Percentiles rank a stretch among this genome's conserved stretches.
Evolutionary conservation across 2,113 vertebrate species (phyloP).

Genomic region (Thinocorus orbignyianus): DNA sequence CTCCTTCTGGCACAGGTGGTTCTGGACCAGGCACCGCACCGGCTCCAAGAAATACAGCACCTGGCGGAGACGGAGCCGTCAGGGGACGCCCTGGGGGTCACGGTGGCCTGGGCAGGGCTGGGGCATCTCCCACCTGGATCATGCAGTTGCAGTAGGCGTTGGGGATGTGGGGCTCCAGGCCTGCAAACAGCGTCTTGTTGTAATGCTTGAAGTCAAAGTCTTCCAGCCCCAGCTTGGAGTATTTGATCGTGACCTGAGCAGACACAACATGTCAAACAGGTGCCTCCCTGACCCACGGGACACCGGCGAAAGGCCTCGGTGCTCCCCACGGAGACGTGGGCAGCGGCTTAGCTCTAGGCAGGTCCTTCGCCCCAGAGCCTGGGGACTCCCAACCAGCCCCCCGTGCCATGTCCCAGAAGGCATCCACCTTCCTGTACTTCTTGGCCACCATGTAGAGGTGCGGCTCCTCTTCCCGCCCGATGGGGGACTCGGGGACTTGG

Average conservation of each 20-base stretch:
- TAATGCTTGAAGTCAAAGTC: conserved; percentile 99
- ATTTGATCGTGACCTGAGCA: conserved; percentile 95
- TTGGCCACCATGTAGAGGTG: conserved; percentile 96
- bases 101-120: accelerated
- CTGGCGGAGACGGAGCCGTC: conserved; percentile 46
- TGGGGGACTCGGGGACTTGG: conserved; percentile 92
- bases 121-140: conserved; percentile 85
- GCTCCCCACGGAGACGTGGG: accelerated
- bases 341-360: accelerated
- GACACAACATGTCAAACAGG: accelerated
- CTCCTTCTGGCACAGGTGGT: conserved; percentile 97
- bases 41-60: conserved; percentile 96
- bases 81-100: accelerated
- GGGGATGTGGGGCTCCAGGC: conserved; percentile 97
- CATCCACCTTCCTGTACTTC: conserved; percentile 93
- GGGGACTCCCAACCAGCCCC: not conserved
- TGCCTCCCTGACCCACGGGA: accelerated
- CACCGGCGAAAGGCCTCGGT: accelerated
- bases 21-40: conserved; percentile 94
- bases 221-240: conserved; percentile 95
- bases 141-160: conserved; percentile 99
- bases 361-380: not conserved
- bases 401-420: not conserved
- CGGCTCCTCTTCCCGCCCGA: conserved; percentile 93
- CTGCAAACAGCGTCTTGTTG: conserved; percentile 96